phyloP scores from a whole-genome alignment of 1,140 invertebrate species.

The Andrena cerasifolii region DNA sequence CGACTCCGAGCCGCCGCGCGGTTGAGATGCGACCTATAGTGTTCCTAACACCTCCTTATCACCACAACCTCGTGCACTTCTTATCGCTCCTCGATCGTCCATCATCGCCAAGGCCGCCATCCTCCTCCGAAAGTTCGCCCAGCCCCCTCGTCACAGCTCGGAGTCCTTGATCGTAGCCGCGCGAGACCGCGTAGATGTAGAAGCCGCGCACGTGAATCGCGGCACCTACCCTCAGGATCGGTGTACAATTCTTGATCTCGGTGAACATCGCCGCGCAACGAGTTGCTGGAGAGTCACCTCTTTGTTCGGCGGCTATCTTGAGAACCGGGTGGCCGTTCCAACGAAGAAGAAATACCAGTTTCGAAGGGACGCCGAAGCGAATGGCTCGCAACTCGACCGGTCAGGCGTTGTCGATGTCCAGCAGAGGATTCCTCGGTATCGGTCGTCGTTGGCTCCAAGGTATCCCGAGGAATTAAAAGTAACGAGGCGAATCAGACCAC shows the following conservation, averaged over 20 bases:
- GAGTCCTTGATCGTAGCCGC: constrained; percentile 5
- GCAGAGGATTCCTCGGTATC: not conserved
- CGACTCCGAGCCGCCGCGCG: constrained; percentile 79
- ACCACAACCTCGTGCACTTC: constrained; percentile 50
- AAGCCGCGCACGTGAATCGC: constrained; percentile 42
- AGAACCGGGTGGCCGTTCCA: no score
- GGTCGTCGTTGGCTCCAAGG: constrained; percentile 48
- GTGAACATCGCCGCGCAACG: constrained; percentile 20
- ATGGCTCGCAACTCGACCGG: constrained; percentile 65
- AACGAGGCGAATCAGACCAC: not conserved
- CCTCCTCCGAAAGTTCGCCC: no score
- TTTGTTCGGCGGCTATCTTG: constrained; percentile 24
- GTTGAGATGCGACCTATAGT: constrained; percentile 74
- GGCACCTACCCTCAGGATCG: not conserved
- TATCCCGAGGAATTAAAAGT: constrained; percentile 15
- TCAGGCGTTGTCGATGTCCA: constrained; percentile 14
- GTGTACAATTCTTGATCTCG: not conserved
- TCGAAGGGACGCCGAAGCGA: not conserved
- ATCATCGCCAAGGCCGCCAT: not conserved
- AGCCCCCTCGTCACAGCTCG: not conserved
- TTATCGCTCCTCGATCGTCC: not conserved
- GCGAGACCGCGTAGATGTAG: not conserved
- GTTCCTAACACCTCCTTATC: constrained; percentile 20
- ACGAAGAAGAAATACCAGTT: not conserved
- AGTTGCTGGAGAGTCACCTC: constrained; percentile 35